Evolutionary conservation across 37 sponge, comb jelly and placozoan species (phyloP).

Genomic region (Haliclona indistincta): DNA sequence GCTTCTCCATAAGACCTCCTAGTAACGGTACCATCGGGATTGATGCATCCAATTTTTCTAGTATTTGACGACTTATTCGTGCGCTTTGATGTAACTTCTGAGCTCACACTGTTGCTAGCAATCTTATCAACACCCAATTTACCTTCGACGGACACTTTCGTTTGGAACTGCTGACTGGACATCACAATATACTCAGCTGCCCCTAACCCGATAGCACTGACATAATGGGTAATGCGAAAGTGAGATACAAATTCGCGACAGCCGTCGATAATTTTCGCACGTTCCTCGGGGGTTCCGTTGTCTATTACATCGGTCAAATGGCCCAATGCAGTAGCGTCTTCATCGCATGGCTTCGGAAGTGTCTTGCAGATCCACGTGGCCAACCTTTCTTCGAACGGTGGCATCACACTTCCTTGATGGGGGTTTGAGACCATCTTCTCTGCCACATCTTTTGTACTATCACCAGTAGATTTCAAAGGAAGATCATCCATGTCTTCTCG

Average conservation of each 20-base stretch:
- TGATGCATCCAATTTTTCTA: constrained; percentile 41
- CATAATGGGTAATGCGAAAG: constrained; percentile 70
- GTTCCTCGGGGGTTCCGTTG: neutral
- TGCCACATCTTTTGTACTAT: neutral
- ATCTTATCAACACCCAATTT: constrained; percentile 19
- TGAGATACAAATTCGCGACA: constrained; percentile 42
- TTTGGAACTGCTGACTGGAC: constrained; percentile 31
- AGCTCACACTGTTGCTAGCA: constrained; percentile 7
- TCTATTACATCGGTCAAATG: neutral
- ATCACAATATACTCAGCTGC: constrained; percentile 54
- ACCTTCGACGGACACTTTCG: constrained; percentile 3
- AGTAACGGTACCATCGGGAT: constrained; percentile 8
- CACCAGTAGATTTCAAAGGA: neutral
- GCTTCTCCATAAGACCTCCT: constrained; percentile 62
- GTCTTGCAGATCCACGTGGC: constrained; percentile 25
- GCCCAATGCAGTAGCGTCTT: neutral
- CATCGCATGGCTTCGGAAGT: neutral
- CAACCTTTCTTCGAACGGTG: constrained; percentile 33
- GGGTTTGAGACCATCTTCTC: neutral
- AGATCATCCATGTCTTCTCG: constrained; percentile 35
- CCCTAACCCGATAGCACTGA: constrained; percentile 53
- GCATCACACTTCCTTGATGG: neutral
- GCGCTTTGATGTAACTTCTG: neutral
- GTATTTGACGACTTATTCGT: constrained; percentile 20
- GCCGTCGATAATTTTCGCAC: neutral